Evolutionary conservation across 2,888 invertebrate genomes (phyloP).

Genomic region (Papilio demoleus): DNA sequence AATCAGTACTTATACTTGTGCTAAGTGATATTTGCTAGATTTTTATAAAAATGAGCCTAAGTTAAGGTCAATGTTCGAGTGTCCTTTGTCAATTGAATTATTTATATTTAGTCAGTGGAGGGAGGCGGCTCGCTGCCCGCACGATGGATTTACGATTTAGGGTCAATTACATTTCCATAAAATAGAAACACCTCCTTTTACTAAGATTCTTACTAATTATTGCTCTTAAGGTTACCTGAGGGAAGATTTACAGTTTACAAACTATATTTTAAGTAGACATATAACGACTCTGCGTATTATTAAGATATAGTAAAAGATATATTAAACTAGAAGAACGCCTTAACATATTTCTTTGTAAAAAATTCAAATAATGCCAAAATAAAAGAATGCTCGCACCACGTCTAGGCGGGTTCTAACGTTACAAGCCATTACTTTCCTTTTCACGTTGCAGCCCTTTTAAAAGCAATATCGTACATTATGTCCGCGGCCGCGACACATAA

Average conservation of each 20-base stretch:
- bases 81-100: neutral
- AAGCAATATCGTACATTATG: conserved; percentile 36
- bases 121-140: neutral
- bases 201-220: neutral
- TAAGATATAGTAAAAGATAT: no score
- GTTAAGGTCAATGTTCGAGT: neutral
- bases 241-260: neutral
- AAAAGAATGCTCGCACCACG: neutral
- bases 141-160: conserved; percentile 4
- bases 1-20: neutral
- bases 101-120: neutral
- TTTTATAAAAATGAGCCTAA: neutral
- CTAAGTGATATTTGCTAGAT: neutral
- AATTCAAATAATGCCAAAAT: neutral
- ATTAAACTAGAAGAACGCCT: no score
- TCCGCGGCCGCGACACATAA: conserved; percentile 32
- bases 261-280: no score
- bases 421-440: conserved; percentile 9
- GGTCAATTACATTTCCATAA: neutral
- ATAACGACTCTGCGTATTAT: no score
- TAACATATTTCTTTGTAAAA: no score
- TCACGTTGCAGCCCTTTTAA: conserved; percentile 31
- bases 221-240: neutral
- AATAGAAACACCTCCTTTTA: neutral
- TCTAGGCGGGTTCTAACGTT: conserved; percentile 1